Conservation (phyloP, 2,888 invertebrate genomes). For the Noctua comes region DNA sequence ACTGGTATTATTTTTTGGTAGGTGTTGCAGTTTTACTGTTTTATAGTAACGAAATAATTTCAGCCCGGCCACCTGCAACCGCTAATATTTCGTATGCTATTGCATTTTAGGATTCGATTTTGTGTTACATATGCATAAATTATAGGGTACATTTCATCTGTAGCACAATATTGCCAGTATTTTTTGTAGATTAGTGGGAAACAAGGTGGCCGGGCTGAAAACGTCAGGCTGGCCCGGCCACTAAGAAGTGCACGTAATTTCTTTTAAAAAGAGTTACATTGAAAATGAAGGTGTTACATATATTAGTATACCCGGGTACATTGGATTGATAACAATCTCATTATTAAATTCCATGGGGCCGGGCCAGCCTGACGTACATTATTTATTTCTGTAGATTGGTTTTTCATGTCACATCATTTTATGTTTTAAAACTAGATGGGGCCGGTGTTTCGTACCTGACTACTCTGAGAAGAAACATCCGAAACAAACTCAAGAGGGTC, state of each 20-base stretch:
- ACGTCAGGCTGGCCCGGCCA: conserved; percentile 30
- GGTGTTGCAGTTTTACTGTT: conserved; percentile 22
- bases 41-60: conserved; percentile 36
- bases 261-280: conserved; percentile 27
- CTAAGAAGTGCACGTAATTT: conserved; percentile 24
- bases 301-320: conserved; percentile 29
- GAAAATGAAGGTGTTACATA: conserved; percentile 32
- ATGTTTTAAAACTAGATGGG: too few relatives aligned
- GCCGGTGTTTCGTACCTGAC: too few relatives aligned
- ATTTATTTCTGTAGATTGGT: too few relatives aligned
- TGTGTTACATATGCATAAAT: conserved; percentile 39
- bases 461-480: too few relatives aligned
- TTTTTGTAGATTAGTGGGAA: conserved; percentile 28
- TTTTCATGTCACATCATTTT: too few relatives aligned
- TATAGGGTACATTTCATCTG: conserved; percentile 23
- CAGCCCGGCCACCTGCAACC: conserved; percentile 42
- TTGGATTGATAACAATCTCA: conserved; percentile 24
- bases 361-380: too few relatives aligned
- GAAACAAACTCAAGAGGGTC: too few relatives aligned
- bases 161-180: conserved; percentile 26
- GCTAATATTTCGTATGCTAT: conserved; percentile 38
- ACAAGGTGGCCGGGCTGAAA: conserved; percentile 29
- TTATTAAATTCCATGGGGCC: conserved; percentile 20
- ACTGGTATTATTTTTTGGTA: conserved; percentile 26
- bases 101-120: conserved; percentile 37